Conservation (phyloP, 2,797 vertebrate species). For the Zenarchopterus dispar region DNA sequence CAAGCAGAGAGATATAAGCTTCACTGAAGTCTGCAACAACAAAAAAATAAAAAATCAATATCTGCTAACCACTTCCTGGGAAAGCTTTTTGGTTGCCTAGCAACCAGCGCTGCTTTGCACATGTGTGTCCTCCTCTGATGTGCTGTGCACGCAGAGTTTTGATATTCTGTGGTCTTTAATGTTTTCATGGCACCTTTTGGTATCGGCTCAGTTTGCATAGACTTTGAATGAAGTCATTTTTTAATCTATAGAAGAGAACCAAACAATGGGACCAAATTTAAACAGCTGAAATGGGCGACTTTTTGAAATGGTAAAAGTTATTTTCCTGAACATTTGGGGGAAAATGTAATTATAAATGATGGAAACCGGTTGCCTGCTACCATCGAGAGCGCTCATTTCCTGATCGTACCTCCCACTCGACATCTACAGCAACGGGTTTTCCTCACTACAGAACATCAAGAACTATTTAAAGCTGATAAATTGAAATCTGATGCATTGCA, state of each 20-base stretch:
- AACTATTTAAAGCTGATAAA: slow-evolving; percentile 7
- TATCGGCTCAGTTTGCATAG: background rate
- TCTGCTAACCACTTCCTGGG: too few relatives aligned
- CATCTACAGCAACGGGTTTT: background rate
- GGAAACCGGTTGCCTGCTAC: background rate
- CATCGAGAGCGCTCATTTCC: background rate
- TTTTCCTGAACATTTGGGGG: background rate
- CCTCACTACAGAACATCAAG: background rate
- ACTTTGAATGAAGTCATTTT: too few relatives aligned
- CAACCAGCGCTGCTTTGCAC: too few relatives aligned
- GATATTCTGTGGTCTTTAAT: too few relatives aligned
- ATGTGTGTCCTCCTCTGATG: too few relatives aligned
- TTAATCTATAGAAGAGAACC: background rate
- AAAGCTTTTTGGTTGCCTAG: too few relatives aligned
- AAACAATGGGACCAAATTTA: background rate
- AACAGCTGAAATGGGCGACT: too few relatives aligned
- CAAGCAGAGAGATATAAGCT: too few relatives aligned
- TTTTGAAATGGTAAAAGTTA: background rate
- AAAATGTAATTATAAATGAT: background rate
- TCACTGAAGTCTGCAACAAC: too few relatives aligned
- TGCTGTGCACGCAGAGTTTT: too few relatives aligned
- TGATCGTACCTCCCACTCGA: background rate
- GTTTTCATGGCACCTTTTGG: too few relatives aligned
- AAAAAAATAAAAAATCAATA: too few relatives aligned
- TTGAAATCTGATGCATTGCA: background rate